Percentiles rank a stretch among this genome's conserved stretches.
phyloP scores from a whole-genome alignment of 2,113 vertebrate genomes.

The Pygathrix nemaeus region DNA sequence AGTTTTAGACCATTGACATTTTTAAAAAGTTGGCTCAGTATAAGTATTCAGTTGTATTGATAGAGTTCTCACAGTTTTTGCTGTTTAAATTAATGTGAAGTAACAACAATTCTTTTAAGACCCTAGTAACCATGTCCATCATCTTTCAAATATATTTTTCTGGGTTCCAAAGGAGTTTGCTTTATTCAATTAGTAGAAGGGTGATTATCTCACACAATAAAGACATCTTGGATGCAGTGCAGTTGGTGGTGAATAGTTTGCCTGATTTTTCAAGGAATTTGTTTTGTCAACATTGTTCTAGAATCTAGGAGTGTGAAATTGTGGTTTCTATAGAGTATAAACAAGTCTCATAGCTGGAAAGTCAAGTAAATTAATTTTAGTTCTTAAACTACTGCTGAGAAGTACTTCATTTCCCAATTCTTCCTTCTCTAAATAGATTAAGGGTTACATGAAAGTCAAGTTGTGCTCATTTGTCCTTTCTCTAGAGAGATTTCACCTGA shows the following conservation, averaged over 20 bases:
- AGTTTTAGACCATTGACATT: not conserved
- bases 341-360: constrained; percentile 75
- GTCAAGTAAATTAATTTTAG: constrained; percentile 89
- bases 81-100: not conserved
- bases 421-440: constrained; percentile 83
- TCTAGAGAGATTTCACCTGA: constrained; percentile 78
- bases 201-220: not conserved
- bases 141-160: not conserved
- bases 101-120: not conserved
- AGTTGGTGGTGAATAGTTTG: not conserved
- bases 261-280: constrained; percentile 35
- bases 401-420: constrained; percentile 85
- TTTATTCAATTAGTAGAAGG: not conserved
- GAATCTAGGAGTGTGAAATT: constrained; percentile 73
- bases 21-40: not conserved
- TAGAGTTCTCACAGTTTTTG: not conserved
- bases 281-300: constrained; percentile 70
- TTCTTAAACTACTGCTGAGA: constrained; percentile 87
- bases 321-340: constrained; percentile 71
- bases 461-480: constrained; percentile 80
- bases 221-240: not conserved
- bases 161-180: not conserved
- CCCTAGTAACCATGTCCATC: fast-evolving
- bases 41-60: not conserved
- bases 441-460: constrained; percentile 85